A percentile compares a stretch with the other conserved stretches of the same genome.
Evolutionary conservation across 2,888 invertebrate genomes (phyloP).

Genomic region (Mythimna albipuncta): DNA sequence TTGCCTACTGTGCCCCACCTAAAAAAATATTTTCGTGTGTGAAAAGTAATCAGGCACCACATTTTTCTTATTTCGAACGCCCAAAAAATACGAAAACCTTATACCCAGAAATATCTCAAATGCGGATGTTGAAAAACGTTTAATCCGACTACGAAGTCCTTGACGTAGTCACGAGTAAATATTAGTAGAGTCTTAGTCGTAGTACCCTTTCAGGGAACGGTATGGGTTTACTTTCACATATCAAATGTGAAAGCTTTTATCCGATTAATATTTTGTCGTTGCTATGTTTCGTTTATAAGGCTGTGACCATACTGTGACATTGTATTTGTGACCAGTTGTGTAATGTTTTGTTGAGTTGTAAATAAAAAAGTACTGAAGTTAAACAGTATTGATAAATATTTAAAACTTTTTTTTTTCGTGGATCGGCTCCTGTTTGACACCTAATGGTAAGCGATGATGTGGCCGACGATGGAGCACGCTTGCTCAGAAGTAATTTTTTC

Average conservation of each 20-base stretch:
- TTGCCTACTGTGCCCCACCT: no score
- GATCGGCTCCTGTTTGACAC: no score
- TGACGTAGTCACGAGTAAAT: constrained; percentile 41
- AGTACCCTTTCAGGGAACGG: constrained; percentile 47
- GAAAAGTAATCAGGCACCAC: no score
- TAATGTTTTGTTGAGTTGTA: not conserved
- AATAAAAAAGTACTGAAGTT: no score
- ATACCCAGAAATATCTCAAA: not conserved
- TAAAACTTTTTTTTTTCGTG: no score
- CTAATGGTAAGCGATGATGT: no score
- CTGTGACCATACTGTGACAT: not conserved
- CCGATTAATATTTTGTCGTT: constrained; percentile 62
- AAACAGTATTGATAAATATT: no score
- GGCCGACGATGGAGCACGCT: no score
- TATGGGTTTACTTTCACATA: constrained; percentile 44
- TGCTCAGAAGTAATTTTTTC: no score
- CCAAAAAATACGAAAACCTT: not conserved
- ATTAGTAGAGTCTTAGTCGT: constrained; percentile 37
- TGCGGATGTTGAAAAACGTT: constrained; percentile 25
- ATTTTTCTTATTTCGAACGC: not conserved
- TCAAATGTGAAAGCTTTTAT: constrained; percentile 59
- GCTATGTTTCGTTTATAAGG: constrained; percentile 19
- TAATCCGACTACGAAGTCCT: constrained; percentile 26
- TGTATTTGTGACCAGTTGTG: not conserved
- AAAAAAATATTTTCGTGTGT: no score